These are phyloP conservation scores for Porites australiensis DNA, from an alignment of 64 coral and sea anemone genomes.

Conservation along the genomic window DNA sequence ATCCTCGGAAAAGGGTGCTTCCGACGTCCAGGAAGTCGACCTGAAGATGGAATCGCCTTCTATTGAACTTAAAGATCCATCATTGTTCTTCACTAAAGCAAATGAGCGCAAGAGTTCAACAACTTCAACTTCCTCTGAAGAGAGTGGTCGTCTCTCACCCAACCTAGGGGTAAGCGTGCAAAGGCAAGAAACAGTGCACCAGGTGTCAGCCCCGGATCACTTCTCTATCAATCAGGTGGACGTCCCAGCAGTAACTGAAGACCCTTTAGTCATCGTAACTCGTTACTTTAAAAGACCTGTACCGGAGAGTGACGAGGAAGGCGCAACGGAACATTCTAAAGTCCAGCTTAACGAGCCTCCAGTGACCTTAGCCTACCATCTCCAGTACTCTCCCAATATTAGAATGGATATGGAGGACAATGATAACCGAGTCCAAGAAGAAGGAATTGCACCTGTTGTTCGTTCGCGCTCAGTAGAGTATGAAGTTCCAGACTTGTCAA, in stretches of 20 bases:
- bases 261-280: neutral
- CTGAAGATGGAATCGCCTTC: no score
- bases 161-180: neutral
- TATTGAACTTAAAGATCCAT: no score
- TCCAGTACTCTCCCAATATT: constrained; percentile 1
- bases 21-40: no score
- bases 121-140: neutral
- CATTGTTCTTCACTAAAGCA: no score
- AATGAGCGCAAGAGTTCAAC: no score
- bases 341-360: neutral
- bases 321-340: neutral
- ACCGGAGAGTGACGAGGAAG: neutral
- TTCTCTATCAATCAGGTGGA: neutral
- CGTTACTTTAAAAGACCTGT: constrained; percentile 14
- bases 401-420: neutral
- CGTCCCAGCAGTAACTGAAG: neutral
- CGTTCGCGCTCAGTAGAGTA: neutral
- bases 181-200: neutral
- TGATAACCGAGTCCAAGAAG: neutral
- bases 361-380: neutral
- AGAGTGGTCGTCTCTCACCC: neutral
- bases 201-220: neutral
- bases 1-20: neutral
- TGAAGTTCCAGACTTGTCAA: neutral
- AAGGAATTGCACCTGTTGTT: constrained; percentile 3